Evolutionary conservation across 2,797 vertebrate species (phyloP).

Genomic region (Cygnus olor): DNA sequence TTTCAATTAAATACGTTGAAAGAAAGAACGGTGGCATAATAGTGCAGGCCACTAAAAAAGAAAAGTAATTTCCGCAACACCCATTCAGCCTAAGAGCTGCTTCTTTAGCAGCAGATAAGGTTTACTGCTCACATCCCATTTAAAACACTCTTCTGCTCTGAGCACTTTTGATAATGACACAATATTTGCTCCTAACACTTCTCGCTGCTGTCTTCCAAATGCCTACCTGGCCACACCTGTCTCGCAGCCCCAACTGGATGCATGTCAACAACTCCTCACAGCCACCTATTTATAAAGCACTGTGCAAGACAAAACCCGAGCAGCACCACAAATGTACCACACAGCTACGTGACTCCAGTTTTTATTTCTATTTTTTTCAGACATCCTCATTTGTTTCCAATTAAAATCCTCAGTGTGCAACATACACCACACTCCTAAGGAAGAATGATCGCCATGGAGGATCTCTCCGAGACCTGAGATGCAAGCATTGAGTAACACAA

Average conservation of each 20-base stretch:
- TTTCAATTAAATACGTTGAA: neutral
- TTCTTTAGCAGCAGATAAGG: neutral
- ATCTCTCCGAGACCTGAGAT: neutral
- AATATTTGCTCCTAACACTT: neutral
- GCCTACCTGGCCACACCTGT: rapidly evolving
- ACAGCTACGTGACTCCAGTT: rapidly evolving
- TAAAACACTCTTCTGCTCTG: neutral
- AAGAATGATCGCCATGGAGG: rapidly evolving
- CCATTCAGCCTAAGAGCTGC: neutral
- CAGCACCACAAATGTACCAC: neutral
- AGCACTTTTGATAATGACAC: neutral
- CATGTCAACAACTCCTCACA: neutral
- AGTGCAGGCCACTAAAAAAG: neutral
- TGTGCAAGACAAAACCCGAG: rapidly evolving
- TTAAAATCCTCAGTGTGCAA: neutral
- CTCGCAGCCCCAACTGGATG: neutral
- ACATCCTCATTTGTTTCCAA: neutral
- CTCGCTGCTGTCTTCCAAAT: neutral
- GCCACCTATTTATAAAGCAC: neutral
- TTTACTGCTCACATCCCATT: neutral
- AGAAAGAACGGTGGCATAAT: neutral
- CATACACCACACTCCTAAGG: too few relatives aligned
- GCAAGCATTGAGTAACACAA: neutral
- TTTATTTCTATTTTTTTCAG: neutral
- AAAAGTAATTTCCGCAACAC: neutral